Base-by-base conservation (phyloP, 2,888 invertebrate species). In the Stegophylla sp. region DNA sequence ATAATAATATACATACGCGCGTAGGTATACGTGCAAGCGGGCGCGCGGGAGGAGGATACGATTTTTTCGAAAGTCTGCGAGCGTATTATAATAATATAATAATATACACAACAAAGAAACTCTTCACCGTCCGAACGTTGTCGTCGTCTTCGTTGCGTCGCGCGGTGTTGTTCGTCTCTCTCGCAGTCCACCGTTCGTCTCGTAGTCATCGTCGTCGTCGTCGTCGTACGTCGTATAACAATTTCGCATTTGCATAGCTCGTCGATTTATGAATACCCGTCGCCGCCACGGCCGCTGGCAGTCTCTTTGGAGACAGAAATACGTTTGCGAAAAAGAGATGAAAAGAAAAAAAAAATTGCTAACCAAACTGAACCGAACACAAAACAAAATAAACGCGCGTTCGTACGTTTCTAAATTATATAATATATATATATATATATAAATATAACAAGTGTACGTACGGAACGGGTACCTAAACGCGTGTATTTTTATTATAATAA, bases 241-340 rank as follows among this genome's bases (percentile, higher is more conserved):
- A 77, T 77, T 77, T 77, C 69, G 56, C 77, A 77, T 77, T 77
- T 77, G 77, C 77, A 77, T 77, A 77, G 77, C 67, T 20, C 67
- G 77, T 77, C 77, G 77, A 77, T 77, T 77, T 77, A 77, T 77
- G 77, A 77, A 77, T 77, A 77, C 77, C 69, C 77, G 77, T 77
- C 77, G 77, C 69, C 77, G 77, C 77, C 77, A 34, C 15, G 28
- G 73, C 43, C 45, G 74, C 45, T 34, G n/a, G 63, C 28, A 45
- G 26, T 76, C 66, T 66, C 67, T 76, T 76, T 56, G 28, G 76
- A n/a, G n/a, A 76, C 76, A 56, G 53, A 76, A 66, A 76, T 45
- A 76, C 63, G 34, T 66, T 28, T 3, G 41, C 23, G 53, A 75
- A 61, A 73, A 59, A 45, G n/a, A 61, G 59, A 23, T 51, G 9